These are phyloP conservation scores for Acipenser ruthenus DNA, from an alignment of 2,797 vertebrate genomes.

Conservation along the genomic window DNA sequence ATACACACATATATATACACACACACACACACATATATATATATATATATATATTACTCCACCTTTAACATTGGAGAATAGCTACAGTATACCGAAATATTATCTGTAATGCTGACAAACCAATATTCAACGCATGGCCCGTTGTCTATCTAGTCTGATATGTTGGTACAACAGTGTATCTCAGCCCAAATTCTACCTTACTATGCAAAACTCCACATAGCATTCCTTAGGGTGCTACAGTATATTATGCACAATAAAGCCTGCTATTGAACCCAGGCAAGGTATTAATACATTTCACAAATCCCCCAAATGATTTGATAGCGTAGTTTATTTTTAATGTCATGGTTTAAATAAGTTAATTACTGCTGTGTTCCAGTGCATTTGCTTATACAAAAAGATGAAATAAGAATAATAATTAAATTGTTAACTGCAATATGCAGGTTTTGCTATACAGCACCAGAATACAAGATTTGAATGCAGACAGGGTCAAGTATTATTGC, in stretches of 20 bases:
- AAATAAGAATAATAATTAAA: too few relatives aligned
- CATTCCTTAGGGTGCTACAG: not conserved
- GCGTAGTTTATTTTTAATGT: constrained; percentile 3
- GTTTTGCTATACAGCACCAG: too few relatives aligned
- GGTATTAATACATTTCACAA: not conserved
- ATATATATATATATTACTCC: too few relatives aligned
- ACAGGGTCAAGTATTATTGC: too few relatives aligned
- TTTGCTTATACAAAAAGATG: too few relatives aligned
- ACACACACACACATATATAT: too few relatives aligned
- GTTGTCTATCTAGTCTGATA: not conserved
- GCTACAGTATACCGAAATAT: too few relatives aligned
- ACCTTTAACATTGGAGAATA: too few relatives aligned
- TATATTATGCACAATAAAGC: not conserved
- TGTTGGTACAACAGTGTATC: not conserved
- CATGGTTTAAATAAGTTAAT: not conserved
- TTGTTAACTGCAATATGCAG: too few relatives aligned
- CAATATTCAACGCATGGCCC: not conserved
- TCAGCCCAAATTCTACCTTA: not conserved
- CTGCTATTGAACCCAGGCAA: not conserved
- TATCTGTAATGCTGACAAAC: not conserved
- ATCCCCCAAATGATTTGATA: not conserved
- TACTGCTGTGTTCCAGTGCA: too few relatives aligned
- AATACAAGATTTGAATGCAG: too few relatives aligned
- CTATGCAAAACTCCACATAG: not conserved
- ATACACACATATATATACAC: too few relatives aligned